phyloP scores from a whole-genome alignment of 2,797 vertebrate genomes.

The Tragelaphus oryx region DNA sequence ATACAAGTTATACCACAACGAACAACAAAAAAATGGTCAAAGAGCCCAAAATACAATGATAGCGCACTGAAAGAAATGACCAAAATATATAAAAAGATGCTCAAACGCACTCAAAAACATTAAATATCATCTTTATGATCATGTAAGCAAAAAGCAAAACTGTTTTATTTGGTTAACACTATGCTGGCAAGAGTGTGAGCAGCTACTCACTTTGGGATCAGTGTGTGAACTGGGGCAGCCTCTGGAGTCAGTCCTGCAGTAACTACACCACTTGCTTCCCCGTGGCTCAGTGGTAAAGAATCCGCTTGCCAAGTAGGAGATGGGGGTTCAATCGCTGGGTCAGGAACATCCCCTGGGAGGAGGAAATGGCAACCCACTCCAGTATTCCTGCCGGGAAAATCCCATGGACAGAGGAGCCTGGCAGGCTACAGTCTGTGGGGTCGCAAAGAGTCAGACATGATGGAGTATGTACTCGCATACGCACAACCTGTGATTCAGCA shows the following conservation, averaged over 20 bases:
- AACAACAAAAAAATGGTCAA: neutral
- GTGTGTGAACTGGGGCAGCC: neutral
- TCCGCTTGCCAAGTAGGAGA: neutral
- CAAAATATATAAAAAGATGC: neutral
- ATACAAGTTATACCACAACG: neutral
- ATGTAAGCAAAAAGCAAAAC: neutral
- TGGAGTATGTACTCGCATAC: fast-evolving
- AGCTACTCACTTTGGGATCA: neutral
- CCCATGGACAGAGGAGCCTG: neutral
- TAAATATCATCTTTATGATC: neutral
- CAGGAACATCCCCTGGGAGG: neutral
- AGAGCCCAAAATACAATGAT: neutral
- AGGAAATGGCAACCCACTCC: neutral
- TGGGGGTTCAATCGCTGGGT: neutral
- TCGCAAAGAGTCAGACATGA: neutral
- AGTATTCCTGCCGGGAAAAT: neutral
- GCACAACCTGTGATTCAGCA: neutral
- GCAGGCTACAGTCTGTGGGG: neutral
- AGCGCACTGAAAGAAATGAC: neutral
- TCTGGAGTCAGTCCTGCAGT: neutral
- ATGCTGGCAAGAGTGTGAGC: neutral
- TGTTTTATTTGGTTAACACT: neutral
- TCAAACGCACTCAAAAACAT: neutral
- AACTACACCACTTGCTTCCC: too few relatives aligned
- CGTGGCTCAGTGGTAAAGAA: neutral